phyloP scores from a whole-genome alignment of 2,797 vertebrate genomes.

The Okamejei kenojei region DNA sequence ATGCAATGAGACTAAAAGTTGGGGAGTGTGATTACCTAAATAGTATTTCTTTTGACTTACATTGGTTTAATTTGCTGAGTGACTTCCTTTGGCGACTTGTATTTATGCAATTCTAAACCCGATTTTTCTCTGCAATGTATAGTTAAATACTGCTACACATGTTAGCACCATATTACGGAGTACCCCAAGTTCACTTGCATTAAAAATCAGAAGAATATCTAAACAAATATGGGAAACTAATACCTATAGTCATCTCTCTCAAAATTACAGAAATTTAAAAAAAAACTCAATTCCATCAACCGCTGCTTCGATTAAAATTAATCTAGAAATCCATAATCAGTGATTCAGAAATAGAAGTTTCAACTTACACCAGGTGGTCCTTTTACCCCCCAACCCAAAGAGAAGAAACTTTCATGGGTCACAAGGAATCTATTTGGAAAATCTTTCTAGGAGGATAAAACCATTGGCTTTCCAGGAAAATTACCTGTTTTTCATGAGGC shows the following conservation, averaged over 20 bases:
- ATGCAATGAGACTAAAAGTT: no score
- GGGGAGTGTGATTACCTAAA: no score
- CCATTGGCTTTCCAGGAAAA: constrained; percentile 12
- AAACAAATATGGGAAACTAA: no score
- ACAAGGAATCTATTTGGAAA: not conserved
- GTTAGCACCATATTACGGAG: not conserved
- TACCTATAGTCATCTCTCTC: no score
- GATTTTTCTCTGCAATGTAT: not conserved
- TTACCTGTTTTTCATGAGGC: constrained; percentile 98
- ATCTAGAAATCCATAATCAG: not conserved
- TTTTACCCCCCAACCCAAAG: not conserved
- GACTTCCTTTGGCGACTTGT: no score
- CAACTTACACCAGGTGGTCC: not conserved
- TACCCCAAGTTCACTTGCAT: not conserved
- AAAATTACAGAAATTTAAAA: no score
- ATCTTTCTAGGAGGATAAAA: not conserved
- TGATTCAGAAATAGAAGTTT: not conserved
- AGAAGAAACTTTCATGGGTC: not conserved
- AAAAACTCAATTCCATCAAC: not conserved
- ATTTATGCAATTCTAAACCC: not conserved
- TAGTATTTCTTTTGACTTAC: no score
- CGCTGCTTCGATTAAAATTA: not conserved
- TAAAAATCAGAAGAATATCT: not conserved
- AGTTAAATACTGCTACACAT: not conserved
- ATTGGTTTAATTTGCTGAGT: no score